Evolutionary conservation across 2,797 vertebrate species (phyloP), one percentile per base, ranked within the genome.

Genomic region (Moxostoma hubbsi): DNA sequence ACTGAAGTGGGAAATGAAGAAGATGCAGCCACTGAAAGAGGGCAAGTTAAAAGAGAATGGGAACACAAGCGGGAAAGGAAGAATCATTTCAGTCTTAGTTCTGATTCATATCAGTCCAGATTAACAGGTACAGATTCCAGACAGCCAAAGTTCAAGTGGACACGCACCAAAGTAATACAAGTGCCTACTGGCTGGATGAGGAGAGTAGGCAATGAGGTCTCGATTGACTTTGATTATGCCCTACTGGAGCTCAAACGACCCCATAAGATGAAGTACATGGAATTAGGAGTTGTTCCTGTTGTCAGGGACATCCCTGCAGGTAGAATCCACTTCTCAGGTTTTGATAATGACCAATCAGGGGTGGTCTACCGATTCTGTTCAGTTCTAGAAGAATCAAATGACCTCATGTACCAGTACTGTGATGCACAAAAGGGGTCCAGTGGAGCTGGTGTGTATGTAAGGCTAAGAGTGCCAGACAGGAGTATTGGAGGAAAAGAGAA

Each of bases 311-410:
- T 94, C 88, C 94, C 94, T 0, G 88, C 94, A 1, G 90, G 91
- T 2, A 93, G 94, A 85, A 96, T 98, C 87, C 97, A 98, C 88
- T 98, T 99, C 89, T 98, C 97, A 0, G 95, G 96, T 7, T 96
- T 95, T 61, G 95, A 96, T 77, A 90, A 91, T 0, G 96, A 98
- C 57, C 82, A 94, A 9, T 86, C 91, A 0, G 95, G 95, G 73
- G 85, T 98, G 84, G 95, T 99, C 36, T 99, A 98, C 73, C 94
- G 97, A 0, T 99, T 99, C 81, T 99, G 97, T 72, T 93, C 95
- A 0, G 94, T 99, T 78, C 91, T 91, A 0, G 94, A 96, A 1
- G 96, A 97, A 85, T 98, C 97, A 0, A 90, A 16, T 0, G 94
- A 98, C 67, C 88, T 99, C 69, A 94, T 98, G 86, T 99, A 98